Conservation (phyloP, 2,888 invertebrate genomes). For the Mellilla xanthometata region DNA sequence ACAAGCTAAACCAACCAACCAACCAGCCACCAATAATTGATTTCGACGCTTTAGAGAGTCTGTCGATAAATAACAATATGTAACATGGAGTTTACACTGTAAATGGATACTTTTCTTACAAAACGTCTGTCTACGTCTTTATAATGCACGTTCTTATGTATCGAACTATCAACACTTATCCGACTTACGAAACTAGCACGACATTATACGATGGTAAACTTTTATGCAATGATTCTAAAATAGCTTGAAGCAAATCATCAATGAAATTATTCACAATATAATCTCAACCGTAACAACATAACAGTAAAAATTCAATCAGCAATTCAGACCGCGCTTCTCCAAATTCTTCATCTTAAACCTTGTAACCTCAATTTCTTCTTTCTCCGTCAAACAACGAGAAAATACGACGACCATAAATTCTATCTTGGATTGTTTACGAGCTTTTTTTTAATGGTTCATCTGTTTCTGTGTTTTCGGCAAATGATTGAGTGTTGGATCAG, state of each 20-base stretch:
- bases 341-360: slow-evolving; percentile 27
- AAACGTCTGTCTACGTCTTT: too few relatives aligned
- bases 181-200: too few relatives aligned
- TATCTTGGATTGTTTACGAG: slow-evolving; percentile 42
- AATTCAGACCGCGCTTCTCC: background rate
- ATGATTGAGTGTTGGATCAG: slow-evolving; percentile 27
- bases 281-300: background rate
- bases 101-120: too few relatives aligned
- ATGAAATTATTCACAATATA: slow-evolving; percentile 2
- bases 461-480: slow-evolving; percentile 28
- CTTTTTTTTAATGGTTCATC: slow-evolving; percentile 38
- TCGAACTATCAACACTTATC: too few relatives aligned
- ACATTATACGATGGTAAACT: too few relatives aligned
- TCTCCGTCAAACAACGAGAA: slow-evolving; percentile 34
- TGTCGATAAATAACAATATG: too few relatives aligned
- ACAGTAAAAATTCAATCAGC: slow-evolving; percentile 18
- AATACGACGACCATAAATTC: slow-evolving; percentile 43
- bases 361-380: slow-evolving; percentile 33
- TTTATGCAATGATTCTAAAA: too few relatives aligned
- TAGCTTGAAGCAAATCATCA: slow-evolving; percentile 19
- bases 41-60: too few relatives aligned
- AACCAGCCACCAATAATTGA: too few relatives aligned
- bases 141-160: too few relatives aligned
- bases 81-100: too few relatives aligned
- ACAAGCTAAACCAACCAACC: too few relatives aligned